Evolutionary conservation across 2,113 vertebrate genomes (phyloP).

Genomic region (Dipodomys merriami): DNA sequence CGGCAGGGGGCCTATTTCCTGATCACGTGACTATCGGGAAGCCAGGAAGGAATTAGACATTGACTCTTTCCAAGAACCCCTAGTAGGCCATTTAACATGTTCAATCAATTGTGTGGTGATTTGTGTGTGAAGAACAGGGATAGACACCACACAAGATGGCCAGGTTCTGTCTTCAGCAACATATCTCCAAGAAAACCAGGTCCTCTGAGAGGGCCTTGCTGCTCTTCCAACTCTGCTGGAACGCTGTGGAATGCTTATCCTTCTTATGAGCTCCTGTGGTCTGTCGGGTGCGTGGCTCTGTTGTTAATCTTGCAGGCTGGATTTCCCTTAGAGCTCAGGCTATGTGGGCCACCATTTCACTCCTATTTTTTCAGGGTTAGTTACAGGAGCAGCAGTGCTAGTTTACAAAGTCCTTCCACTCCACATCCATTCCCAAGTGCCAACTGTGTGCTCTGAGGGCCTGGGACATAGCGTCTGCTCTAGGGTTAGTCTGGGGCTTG

Average conservation of each 20-base stretch:
- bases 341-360: not conserved
- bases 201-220: no score
- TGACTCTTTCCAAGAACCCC: not conserved
- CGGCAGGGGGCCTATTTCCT: not conserved
- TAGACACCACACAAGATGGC: not conserved
- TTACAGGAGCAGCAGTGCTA: not conserved
- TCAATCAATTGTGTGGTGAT: not conserved
- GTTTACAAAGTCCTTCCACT: not conserved
- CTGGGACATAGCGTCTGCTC: no score
- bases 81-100: not conserved
- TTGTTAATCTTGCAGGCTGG: not conserved
- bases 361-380: not conserved
- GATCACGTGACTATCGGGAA: not conserved
- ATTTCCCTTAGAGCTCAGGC: not conserved
- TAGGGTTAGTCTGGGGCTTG: not conserved
- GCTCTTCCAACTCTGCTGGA: not conserved
- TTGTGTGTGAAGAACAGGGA: not conserved
- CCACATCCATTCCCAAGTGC: not conserved
- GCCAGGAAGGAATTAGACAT: not conserved
- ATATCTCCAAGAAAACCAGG: not conserved
- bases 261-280: not conserved
- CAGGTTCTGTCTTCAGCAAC: not conserved
- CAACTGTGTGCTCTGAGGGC: not conserved
- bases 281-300: not conserved
- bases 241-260: fast-evolving